Evolutionary conservation across 2,113 vertebrate genomes (phyloP).

Genomic region (Tylochromis polylepis): DNA sequence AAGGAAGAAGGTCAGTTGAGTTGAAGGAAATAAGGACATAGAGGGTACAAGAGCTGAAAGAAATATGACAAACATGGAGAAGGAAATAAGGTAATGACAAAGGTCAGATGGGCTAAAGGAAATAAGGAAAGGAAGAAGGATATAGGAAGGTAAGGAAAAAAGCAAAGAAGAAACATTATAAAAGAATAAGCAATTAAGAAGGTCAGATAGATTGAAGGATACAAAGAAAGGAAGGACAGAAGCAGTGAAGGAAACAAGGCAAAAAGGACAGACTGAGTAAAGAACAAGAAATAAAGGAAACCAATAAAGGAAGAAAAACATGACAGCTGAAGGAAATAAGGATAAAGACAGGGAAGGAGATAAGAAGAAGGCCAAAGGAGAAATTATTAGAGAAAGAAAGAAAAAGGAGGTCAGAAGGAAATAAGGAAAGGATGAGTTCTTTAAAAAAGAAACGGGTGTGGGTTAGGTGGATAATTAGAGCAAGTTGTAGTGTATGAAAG

Average conservation of each 20-base stretch:
- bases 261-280: neutral
- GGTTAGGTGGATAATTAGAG: accelerated
- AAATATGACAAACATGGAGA: neutral
- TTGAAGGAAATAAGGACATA: neutral
- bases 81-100: neutral
- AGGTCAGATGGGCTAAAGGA: neutral
- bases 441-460: neutral
- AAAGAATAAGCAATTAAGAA: neutral
- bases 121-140: neutral
- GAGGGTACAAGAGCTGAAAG: neutral
- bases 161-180: accelerated
- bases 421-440: neutral
- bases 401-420: neutral
- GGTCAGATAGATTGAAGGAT: neutral
- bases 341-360: neutral
- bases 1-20: neutral
- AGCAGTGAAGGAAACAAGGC: neutral
- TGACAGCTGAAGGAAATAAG: neutral
- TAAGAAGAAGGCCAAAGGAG: neutral
- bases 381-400: neutral
- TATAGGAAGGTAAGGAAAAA: neutral
- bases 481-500: accelerated
- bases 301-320: neutral
- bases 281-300: neutral
- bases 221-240: neutral